These are phyloP conservation scores for Holcopasites calliopsidis DNA, from an alignment of 1,140 invertebrate genomes.

Conservation along the genomic window DNA sequence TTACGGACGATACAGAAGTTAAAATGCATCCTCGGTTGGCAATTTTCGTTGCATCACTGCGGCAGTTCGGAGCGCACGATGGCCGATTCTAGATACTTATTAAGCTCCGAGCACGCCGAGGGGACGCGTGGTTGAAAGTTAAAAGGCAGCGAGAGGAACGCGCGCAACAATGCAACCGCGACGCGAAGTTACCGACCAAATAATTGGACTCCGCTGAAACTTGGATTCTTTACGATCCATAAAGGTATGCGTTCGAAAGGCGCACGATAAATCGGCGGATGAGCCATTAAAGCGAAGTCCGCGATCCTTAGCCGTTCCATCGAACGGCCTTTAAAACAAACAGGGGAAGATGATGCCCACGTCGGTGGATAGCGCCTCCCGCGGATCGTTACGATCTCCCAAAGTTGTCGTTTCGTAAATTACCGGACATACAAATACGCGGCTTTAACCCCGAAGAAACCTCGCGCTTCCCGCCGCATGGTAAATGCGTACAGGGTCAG, in stretches of 20 bases:
- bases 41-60: background rate
- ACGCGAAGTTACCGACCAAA: constrained; percentile 53
- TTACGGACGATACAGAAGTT: too few species aligned
- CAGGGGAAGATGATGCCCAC: constrained; percentile 28
- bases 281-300: constrained; percentile 59
- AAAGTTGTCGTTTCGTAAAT: constrained; percentile 63
- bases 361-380: constrained; percentile 29
- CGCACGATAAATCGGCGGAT: constrained; percentile 60
- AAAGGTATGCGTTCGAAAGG: constrained; percentile 56
- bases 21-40: too few species aligned
- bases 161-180: constrained; percentile 47
- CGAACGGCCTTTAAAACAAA: constrained; percentile 64
- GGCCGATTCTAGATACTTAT: background rate
- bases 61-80: background rate
- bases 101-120: background rate
- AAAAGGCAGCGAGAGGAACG: background rate
- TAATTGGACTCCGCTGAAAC: constrained; percentile 66
- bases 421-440: constrained; percentile 55
- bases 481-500: constrained; percentile 34
- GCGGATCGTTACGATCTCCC: constrained; percentile 43
- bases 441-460: constrained; percentile 42
- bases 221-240: constrained; percentile 70
- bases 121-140: background rate
- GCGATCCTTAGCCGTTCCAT: constrained; percentile 55
- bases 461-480: constrained; percentile 1